Conservation (phyloP, 1,140 invertebrate genomes). For the Pinna nobilis region DNA sequence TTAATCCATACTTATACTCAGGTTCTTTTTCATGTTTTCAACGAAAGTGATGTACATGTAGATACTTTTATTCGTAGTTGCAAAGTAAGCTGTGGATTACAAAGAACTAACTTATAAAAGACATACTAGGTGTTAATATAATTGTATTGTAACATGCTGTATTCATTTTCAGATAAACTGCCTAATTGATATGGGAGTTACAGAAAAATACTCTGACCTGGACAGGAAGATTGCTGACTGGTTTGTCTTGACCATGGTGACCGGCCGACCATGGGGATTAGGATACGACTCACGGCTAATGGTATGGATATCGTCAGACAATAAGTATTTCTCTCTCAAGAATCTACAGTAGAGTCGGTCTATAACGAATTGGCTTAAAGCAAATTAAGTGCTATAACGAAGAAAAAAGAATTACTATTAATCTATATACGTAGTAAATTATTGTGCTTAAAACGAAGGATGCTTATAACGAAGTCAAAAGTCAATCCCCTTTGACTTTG, state of each 20-base stretch:
- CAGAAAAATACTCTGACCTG: constrained; percentile 44
- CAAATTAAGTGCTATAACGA: too few relatives aligned
- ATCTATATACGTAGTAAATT: too few relatives aligned
- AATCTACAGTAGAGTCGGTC: too few relatives aligned
- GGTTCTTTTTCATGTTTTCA: too few relatives aligned
- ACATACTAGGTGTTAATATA: background rate
- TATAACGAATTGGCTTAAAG: too few relatives aligned
- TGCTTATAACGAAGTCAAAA: too few relatives aligned
- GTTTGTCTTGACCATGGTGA: constrained; percentile 46
- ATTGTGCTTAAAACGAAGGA: too few relatives aligned
- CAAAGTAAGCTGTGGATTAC: background rate
- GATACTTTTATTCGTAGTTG: background rate
- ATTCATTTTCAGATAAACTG: constrained; percentile 38
- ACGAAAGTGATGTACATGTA: background rate
- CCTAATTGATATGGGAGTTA: constrained; percentile 42
- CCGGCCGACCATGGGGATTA: constrained; percentile 51
- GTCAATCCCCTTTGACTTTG: too few relatives aligned
- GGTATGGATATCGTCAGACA: too few relatives aligned
- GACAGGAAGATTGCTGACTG: constrained; percentile 50
- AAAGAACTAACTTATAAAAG: background rate
- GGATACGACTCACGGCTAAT: constrained; percentile 31
- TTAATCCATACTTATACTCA: too few relatives aligned
- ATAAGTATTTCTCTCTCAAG: too few relatives aligned
- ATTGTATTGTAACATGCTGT: background rate
- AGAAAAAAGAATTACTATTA: too few relatives aligned